These are phyloP conservation scores for Dasypolia templi DNA, from an alignment of 2,888 invertebrate species.

Conservation along the genomic window DNA sequence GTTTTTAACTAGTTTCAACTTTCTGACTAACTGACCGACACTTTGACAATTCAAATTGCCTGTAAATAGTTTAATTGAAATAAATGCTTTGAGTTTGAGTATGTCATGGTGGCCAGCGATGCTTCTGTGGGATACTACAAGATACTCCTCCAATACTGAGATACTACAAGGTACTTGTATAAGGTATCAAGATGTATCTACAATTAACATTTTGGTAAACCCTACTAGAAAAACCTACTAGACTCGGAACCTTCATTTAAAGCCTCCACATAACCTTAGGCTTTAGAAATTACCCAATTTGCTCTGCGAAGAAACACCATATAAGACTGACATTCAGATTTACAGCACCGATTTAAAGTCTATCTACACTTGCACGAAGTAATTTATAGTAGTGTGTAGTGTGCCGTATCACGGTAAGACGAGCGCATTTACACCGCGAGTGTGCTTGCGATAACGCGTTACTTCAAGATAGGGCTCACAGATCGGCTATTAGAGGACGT, in stretches of 20 bases:
- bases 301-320: conserved; percentile 61
- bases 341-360: conserved; percentile 70
- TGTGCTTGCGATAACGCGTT: conserved; percentile 49
- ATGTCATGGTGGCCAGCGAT: background rate
- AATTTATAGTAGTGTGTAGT: conserved; percentile 60
- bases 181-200: too few species aligned
- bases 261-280: conserved; percentile 42
- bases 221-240: conserved; percentile 32
- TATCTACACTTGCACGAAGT: conserved; percentile 65
- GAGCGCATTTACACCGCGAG: conserved; percentile 60
- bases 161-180: too few species aligned
- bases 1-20: too few species aligned
- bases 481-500: conserved; percentile 27
- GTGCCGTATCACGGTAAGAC: conserved; percentile 56
- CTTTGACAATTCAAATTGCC: too few species aligned
- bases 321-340: conserved; percentile 68
- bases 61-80: too few species aligned
- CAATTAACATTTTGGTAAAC: too few species aligned
- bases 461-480: conserved; percentile 48
- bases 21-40: too few species aligned
- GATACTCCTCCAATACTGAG: too few species aligned
- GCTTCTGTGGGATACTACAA: background rate
- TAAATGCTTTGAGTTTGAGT: too few species aligned
- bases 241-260: conserved; percentile 50
- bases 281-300: conserved; percentile 64